Evolutionary conservation across 2,797 vertebrate species (phyloP).

Genomic region (Artibeus jamaicensis): DNA sequence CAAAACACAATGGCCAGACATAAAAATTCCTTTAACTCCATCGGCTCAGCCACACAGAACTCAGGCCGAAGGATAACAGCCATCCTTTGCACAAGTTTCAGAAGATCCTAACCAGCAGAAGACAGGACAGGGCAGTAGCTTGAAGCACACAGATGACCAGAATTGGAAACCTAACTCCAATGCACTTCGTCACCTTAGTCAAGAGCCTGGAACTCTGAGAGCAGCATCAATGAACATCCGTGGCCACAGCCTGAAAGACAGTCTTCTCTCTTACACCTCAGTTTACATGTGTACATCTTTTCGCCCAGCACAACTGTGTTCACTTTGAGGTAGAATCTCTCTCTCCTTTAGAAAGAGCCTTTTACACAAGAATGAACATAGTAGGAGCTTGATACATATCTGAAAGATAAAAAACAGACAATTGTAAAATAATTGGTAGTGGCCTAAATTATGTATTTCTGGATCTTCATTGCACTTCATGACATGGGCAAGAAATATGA

Average conservation of each 20-base stretch:
- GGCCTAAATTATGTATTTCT: neutral
- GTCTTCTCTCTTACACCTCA: neutral
- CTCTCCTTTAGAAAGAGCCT: neutral
- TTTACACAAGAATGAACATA: neutral
- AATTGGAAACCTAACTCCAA: neutral
- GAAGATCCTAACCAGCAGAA: neutral
- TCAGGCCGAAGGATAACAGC: neutral
- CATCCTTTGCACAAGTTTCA: neutral
- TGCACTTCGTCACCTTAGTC: neutral
- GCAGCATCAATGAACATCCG: rapidly evolving
- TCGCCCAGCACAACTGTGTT: too few relatives aligned
- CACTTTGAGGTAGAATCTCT: neutral
- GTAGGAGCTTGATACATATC: neutral
- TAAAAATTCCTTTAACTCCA: neutral
- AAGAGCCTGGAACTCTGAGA: neutral
- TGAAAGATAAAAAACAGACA: neutral
- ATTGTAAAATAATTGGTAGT: neutral
- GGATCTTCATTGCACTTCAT: neutral
- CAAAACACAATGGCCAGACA: neutral
- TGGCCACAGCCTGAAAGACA: neutral
- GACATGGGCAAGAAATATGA: neutral
- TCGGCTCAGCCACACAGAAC: neutral
- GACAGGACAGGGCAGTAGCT: neutral
- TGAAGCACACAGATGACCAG: neutral
- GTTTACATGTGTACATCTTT: neutral